Conservation (phyloP, 2,113 vertebrate genomes). For the Tauraco erythrolophus region DNA sequence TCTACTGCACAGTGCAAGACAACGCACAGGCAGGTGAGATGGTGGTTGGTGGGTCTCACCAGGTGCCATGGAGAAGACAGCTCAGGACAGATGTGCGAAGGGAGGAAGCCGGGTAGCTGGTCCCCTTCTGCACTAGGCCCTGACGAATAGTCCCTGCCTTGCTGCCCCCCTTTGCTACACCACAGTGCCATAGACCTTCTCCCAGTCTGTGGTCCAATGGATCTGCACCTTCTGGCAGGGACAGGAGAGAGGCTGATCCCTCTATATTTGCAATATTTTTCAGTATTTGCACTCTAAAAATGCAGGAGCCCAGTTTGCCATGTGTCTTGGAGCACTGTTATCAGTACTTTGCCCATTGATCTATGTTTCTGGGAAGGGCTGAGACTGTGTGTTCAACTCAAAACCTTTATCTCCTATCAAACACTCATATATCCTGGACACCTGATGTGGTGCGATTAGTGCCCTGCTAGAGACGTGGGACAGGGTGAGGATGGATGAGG, state of each 20-base stretch:
- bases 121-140: rapidly evolving
- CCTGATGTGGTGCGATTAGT: not conserved
- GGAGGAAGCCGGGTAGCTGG: not conserved
- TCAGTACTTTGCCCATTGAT: not conserved
- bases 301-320: not conserved
- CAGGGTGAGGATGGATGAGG: not conserved
- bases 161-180: not conserved
- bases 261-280: not conserved
- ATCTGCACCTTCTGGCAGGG: not conserved
- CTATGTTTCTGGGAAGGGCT: not conserved
- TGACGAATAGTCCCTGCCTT: not conserved
- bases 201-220: not conserved
- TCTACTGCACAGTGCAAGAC: not conserved
- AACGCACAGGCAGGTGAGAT: not conserved
- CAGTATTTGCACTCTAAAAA: not conserved
- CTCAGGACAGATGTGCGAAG: not conserved
- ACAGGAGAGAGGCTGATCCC: not conserved
- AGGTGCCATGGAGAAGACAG: not conserved
- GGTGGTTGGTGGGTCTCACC: not conserved
- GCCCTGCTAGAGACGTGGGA: not conserved
- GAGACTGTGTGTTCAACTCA: not conserved
- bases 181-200: not conserved
- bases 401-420: not conserved
- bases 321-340: not conserved
- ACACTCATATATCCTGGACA: not conserved